phyloP scores from a whole-genome alignment of 92 coral and sea anemone species.

The Phymanthus crucifer region DNA sequence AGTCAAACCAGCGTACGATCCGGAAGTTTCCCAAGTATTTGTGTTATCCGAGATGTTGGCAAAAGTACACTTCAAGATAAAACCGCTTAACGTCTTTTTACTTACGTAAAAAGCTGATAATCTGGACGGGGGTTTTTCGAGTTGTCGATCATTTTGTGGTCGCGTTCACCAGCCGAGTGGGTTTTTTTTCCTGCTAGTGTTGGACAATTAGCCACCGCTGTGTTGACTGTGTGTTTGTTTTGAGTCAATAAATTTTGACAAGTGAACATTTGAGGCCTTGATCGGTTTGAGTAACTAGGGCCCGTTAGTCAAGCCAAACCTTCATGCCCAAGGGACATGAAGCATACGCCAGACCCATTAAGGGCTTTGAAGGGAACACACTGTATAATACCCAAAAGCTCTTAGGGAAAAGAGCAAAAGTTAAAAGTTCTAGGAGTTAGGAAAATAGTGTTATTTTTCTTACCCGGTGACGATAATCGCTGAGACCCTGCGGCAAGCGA shows the following conservation, averaged over 20 bases:
- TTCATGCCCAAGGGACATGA: too few species aligned
- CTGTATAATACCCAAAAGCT: background rate
- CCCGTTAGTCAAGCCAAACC: background rate
- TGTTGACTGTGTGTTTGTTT: slow-evolving; percentile 34
- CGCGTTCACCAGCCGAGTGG: background rate
- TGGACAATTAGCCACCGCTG: slow-evolving; percentile 43
- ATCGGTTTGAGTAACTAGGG: slow-evolving; percentile 3
- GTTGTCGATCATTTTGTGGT: slow-evolving; percentile 20
- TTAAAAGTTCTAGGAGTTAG: slow-evolving; percentile 2
- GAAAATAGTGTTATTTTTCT: slow-evolving; percentile 6
- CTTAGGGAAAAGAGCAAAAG: background rate
- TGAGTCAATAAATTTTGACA: slow-evolving; percentile 15
- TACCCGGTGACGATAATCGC: background rate
- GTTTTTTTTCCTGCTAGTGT: background rate
- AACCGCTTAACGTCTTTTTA: background rate
- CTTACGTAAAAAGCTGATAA: background rate
- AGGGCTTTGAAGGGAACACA: background rate
- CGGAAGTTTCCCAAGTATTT: slow-evolving; percentile 27
- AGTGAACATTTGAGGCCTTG: background rate
- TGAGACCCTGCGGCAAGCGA: slow-evolving; percentile 24
- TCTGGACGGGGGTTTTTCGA: background rate
- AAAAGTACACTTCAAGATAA: slow-evolving; percentile 15
- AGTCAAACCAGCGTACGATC: background rate
- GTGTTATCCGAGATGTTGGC: slow-evolving; percentile 16
- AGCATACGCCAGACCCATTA: too few species aligned